Conservation (phyloP, 2,888 invertebrate species). For the Epistrophe grossulariae region DNA sequence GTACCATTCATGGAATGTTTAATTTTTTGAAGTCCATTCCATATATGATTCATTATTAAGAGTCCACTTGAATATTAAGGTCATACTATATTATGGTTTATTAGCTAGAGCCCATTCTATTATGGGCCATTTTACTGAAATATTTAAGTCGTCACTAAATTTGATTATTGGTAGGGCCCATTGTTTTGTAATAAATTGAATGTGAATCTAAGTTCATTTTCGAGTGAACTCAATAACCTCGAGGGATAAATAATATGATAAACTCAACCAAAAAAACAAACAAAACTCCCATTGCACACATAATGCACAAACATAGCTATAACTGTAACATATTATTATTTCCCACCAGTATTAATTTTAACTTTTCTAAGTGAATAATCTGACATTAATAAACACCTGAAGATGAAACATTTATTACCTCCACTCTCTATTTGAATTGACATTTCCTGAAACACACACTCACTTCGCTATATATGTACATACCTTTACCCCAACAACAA, state of each 20-base stretch:
- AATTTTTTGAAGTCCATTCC: too few species aligned
- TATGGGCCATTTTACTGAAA: too few species aligned
- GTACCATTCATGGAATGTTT: too few species aligned
- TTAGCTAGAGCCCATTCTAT: too few species aligned
- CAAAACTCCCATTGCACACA: not conserved
- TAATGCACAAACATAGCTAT: not conserved
- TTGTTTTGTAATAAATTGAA: too few species aligned
- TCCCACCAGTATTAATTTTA: not conserved
- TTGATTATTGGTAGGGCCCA: too few species aligned
- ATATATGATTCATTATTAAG: too few species aligned
- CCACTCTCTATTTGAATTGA: conserved; percentile 34
- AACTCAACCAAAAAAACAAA: too few species aligned
- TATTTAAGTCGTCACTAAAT: too few species aligned
- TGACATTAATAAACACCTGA: conserved; percentile 45
- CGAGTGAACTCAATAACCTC: not conserved
- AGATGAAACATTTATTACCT: conserved; percentile 35
- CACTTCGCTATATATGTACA: not conserved
- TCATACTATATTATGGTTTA: too few species aligned
- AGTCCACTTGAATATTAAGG: too few species aligned
- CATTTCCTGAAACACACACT: conserved; percentile 44
- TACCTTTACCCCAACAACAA: not conserved
- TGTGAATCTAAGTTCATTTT: too few species aligned
- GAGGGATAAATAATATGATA: not conserved
- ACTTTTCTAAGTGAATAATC: conserved; percentile 34
- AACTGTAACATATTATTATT: conserved; percentile 5